Percentiles rank a stretch among this genome's conserved stretches.
These are phyloP conservation scores for Mormyrops attenuatus DNA, from an alignment of 2,797 vertebrate species.

Conservation along the genomic window DNA sequence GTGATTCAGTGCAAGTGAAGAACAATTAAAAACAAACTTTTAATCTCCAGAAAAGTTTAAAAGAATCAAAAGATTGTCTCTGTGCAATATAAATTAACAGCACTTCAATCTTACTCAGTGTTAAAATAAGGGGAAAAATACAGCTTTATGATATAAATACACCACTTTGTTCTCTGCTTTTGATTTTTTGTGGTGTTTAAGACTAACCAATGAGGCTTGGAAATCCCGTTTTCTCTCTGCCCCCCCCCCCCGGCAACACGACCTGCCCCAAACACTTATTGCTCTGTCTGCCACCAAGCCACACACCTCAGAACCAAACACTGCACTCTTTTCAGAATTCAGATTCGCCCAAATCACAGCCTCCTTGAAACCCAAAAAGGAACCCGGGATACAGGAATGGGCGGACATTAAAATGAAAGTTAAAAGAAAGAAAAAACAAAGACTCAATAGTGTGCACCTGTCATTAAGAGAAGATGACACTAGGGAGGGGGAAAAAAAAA, in stretches of 20 bases:
- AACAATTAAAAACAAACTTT: conserved; percentile 17
- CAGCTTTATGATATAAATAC: background rate
- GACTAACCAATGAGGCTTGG: conserved; percentile 57
- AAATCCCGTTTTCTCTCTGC: conserved; percentile 11
- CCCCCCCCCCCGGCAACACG: background rate
- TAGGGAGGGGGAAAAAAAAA: background rate
- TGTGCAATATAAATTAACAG: conserved; percentile 48
- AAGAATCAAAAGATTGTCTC: conserved; percentile 65
- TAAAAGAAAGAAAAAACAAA: background rate
- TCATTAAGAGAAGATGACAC: background rate
- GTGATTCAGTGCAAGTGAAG: background rate
- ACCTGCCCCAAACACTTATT: background rate
- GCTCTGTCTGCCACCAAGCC: background rate
- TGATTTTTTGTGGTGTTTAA: conserved; percentile 49
- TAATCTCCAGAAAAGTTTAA: conserved; percentile 25
- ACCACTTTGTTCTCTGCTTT: conserved; percentile 14
- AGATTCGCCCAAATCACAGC: background rate
- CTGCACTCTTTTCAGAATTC: background rate
- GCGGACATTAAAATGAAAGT: background rate
- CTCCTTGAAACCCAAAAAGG: background rate
- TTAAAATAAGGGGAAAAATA: conserved; percentile 18
- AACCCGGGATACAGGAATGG: background rate
- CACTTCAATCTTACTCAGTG: conserved; percentile 17
- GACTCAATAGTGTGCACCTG: background rate
- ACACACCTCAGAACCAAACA: background rate